Evolutionary conservation across 2,797 vertebrate genomes (phyloP), one percentile per base, ranked within the genome.

Genomic region (Caiman crocodilus): DNA sequence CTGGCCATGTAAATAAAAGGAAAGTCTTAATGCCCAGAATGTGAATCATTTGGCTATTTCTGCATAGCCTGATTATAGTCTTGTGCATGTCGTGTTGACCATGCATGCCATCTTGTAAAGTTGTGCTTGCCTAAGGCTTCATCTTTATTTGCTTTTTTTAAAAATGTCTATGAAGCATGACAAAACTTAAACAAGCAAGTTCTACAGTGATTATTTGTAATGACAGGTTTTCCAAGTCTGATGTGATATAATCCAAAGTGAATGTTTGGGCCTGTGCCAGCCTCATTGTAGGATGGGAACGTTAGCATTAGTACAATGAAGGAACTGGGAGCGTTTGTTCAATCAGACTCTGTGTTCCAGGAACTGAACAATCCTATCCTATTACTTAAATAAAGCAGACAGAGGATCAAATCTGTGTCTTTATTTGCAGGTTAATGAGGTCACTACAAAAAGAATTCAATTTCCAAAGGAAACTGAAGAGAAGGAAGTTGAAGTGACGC

Each of bases 401-500:
- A 28, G 18, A 64, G 14, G n/a, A 59, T 6, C 21, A 35, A 35
- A 86, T 55, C 8, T 73, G 14, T 32, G 23, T 15, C 79, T 96
- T 10, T 86, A 30, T 87, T 91, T 94, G 21, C 95, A 98, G 98
- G 90, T 97, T 65, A 98, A 98, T 42, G 99, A 99, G 97, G 97
- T 98, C 0, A 93, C 86, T 50, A 98, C 97, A 26, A 99, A 99
- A 96, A 97, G 91, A 87, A 95, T 97, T 76, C 99, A 98, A 94
- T 90, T 97, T 14, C 98, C 98, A 14, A 95, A 98, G n/a, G 98
- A 98, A 85, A 94, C 94, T 56, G 98, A 98, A 85, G 98, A 98
- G 94, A 98, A 97, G 90, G 98, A 98, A 56, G 97, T 98, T 55
- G 85, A 95, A 20, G 98, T 99, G 91, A 99, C 97, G 0, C 98